A percentile compares a stretch with the other conserved stretches of the same genome.
Conservation (phyloP, 2,113 vertebrate species). For the Numenius arquata region DNA sequence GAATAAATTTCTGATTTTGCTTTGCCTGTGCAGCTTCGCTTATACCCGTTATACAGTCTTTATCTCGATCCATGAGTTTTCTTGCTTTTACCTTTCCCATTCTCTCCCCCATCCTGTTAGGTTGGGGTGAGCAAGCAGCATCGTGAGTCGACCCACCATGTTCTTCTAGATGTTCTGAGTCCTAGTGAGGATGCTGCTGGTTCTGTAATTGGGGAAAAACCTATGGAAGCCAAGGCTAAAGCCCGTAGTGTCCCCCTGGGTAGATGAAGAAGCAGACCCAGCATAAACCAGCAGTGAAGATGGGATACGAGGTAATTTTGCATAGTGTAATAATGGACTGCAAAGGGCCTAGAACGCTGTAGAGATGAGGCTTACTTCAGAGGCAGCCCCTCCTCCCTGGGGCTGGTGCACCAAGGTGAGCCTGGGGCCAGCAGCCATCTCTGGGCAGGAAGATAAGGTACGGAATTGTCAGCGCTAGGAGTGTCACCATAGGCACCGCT, state of each 20-base stretch:
- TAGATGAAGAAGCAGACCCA: background rate
- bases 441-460: background rate
- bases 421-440: background rate
- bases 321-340: too few relatives aligned
- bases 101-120: background rate
- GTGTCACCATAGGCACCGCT: too few relatives aligned
- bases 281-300: background rate
- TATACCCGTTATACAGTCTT: background rate
- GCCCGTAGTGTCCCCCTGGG: too few relatives aligned
- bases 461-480: background rate
- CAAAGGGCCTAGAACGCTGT: background rate
- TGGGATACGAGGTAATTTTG: background rate
- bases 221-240: background rate
- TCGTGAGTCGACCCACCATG: background rate
- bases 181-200: background rate
- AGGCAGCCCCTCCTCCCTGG: background rate
- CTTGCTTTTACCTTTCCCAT: background rate
- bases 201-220: background rate
- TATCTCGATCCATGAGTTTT: background rate
- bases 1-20: background rate
- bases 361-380: background rate
- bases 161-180: background rate
- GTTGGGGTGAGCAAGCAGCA: background rate
- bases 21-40: background rate
- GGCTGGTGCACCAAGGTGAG: too few relatives aligned